phyloP scores from a whole-genome alignment of 2,113 vertebrate genomes.

The Gymnogyps californianus region DNA sequence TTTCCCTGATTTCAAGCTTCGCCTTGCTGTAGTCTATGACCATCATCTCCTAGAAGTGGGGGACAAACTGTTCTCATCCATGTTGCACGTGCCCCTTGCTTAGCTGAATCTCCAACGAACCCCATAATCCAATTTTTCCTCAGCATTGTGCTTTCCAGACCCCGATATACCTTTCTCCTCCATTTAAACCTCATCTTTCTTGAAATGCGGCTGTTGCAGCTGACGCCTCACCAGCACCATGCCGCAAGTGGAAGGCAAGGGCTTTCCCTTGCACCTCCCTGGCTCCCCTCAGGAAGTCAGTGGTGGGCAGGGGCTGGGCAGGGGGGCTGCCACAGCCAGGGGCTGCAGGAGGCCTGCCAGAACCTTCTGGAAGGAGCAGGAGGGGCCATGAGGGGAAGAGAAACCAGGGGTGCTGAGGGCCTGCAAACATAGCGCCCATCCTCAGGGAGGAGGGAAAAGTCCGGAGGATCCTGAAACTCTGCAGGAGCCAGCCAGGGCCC shows the following conservation, averaged over 20 bases:
- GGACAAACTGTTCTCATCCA: background rate
- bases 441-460: background rate
- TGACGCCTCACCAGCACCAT: background rate
- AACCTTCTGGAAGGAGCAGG: background rate
- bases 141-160: fast-evolving
- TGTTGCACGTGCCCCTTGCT: background rate
- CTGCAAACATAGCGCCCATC: fast-evolving
- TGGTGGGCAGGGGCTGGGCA: background rate
- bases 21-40: background rate
- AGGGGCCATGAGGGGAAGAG: background rate
- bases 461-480: background rate
- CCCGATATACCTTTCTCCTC: background rate
- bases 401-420: background rate
- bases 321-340: background rate
- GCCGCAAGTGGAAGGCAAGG: background rate
- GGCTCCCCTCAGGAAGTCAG: background rate
- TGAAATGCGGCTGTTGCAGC: background rate
- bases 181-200: background rate
- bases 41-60: background rate
- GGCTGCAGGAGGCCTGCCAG: background rate
- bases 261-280: background rate
- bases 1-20: background rate
- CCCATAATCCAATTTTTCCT: background rate
- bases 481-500: background rate
- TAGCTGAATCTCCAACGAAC: background rate